Conservation (phyloP, 1,140 invertebrate genomes). For the Anadara kagoshimensis region DNA sequence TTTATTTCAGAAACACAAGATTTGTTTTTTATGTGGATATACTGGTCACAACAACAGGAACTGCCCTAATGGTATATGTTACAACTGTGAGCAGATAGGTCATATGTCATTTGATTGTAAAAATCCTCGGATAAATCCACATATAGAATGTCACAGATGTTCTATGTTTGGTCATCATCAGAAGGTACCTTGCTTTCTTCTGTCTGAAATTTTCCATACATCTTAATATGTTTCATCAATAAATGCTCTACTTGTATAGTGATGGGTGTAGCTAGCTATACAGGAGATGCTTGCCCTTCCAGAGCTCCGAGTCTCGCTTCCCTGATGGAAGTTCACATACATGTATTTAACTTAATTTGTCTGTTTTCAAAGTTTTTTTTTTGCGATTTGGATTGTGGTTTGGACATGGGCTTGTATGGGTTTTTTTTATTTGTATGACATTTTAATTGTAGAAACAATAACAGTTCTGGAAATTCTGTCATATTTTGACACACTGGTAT, state of each 20-base stretch:
- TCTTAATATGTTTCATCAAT: neutral
- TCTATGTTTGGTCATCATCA: conserved; percentile 25
- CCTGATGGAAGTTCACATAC: neutral
- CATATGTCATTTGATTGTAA: conserved; percentile 27
- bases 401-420: no score
- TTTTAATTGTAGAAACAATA: no score
- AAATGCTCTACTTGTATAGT: neutral
- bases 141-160: conserved; percentile 25
- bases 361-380: no score
- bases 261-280: neutral
- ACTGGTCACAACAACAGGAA: conserved; percentile 12
- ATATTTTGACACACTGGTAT: no score
- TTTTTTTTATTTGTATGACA: no score
- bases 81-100: conserved; percentile 28
- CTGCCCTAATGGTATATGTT: conserved; percentile 31
- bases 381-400: no score
- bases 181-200: conserved; percentile 16
- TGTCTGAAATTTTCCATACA: neutral
- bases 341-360: neutral
- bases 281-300: no score
- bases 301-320: neutral
- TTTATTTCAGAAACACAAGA: conserved; percentile 26
- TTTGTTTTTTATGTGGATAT: conserved; percentile 35
- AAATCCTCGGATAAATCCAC: neutral
- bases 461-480: no score